A percentile compares a stretch with the other conserved stretches of the same genome.
Evolutionary conservation across 2,888 invertebrate species (phyloP).

Genomic region (Drosophila paracracens): DNA sequence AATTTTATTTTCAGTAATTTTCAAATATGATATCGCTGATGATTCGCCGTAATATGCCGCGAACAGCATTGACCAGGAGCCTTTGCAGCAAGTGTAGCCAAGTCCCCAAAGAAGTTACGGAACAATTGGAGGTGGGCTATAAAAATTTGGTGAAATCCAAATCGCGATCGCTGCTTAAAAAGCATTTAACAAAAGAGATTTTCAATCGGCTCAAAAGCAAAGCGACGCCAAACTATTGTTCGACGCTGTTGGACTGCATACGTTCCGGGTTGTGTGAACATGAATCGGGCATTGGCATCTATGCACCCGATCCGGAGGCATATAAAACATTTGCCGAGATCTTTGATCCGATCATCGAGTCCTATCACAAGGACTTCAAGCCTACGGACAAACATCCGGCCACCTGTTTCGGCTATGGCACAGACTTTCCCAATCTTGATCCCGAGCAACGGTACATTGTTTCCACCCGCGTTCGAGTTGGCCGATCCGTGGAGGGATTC

Average conservation of each 20-base stretch:
- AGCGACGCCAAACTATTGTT: slow-evolving; percentile 94
- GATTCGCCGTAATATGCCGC: slow-evolving; percentile 3
- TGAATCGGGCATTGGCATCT: slow-evolving; percentile 98
- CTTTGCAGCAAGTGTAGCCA: not conserved
- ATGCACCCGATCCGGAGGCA: slow-evolving; percentile 98
- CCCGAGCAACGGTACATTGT: slow-evolving; percentile 95
- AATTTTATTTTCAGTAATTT: slow-evolving; percentile 16
- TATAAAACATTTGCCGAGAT: slow-evolving; percentile 96
- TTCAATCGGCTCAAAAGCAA: slow-evolving; percentile 95
- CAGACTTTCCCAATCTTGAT: slow-evolving; percentile 95
- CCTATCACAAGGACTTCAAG: slow-evolving; percentile 97
- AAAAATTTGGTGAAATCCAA: slow-evolving; percentile 93
- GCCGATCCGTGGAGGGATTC: slow-evolving; percentile 95
- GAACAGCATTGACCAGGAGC: not conserved
- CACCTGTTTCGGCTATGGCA: slow-evolving; percentile 96
- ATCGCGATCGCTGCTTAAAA: slow-evolving; percentile 98
- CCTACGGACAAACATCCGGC: slow-evolving; percentile 96
- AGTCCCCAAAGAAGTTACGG: slow-evolving; percentile 93
- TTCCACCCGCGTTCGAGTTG: slow-evolving; percentile 97
- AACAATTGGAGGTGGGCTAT: slow-evolving; percentile 95
- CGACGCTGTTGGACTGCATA: slow-evolving; percentile 95
- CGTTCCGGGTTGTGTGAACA: slow-evolving; percentile 98
- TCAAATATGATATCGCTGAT: slow-evolving; percentile 20
- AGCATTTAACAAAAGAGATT: slow-evolving; percentile 94
- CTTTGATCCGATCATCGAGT: slow-evolving; percentile 98